These are phyloP conservation scores for Pecten maximus DNA, from an alignment of 2,888 invertebrate species.

Conservation along the genomic window DNA sequence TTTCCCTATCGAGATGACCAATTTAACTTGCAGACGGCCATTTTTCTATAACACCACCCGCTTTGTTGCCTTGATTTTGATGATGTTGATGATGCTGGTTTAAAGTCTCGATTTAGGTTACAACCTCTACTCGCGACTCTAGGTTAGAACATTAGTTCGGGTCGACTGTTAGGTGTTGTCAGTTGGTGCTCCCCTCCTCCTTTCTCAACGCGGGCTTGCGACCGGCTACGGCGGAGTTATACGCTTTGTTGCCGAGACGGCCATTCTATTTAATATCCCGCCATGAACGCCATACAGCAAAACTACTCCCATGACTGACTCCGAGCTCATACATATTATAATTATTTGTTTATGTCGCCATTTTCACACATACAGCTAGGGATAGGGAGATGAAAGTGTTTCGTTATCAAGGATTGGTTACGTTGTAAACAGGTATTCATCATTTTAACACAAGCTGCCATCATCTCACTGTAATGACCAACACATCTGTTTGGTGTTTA, in stretches of 20 bases:
- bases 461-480: neutral
- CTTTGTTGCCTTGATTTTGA: too few relatives aligned
- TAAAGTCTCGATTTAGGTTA: too few relatives aligned
- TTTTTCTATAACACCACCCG: too few relatives aligned
- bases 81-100: too few relatives aligned
- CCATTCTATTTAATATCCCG: neutral
- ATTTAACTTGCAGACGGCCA: too few relatives aligned
- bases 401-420: neutral
- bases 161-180: too few relatives aligned
- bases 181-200: too few relatives aligned
- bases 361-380: neutral
- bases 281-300: neutral
- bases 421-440: neutral
- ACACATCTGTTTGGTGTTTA: neutral
- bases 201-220: too few relatives aligned
- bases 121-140: too few relatives aligned
- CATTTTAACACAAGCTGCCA: neutral
- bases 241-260: neutral
- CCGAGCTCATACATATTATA: conserved; percentile 24
- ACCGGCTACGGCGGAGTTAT: too few relatives aligned
- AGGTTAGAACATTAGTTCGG: too few relatives aligned
- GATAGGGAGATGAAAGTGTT: neutral
- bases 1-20: too few relatives aligned
- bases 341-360: conserved; percentile 35
- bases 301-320: neutral